These are phyloP conservation scores for Apostichopus leukothele DNA, from an alignment of 53 echinoderm and acorn worm species.

Conservation along the genomic window DNA sequence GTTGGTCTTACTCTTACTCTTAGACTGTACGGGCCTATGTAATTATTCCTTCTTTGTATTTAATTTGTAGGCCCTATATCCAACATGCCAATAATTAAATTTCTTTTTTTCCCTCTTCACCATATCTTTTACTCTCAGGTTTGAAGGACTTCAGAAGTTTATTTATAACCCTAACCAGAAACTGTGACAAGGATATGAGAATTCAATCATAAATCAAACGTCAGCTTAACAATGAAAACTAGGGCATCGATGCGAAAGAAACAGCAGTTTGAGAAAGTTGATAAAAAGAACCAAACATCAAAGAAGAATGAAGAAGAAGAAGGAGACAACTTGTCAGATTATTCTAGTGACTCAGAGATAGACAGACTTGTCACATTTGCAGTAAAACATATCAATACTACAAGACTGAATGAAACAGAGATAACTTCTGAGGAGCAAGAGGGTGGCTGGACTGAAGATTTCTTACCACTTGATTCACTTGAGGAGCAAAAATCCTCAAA, in stretches of 20 bases:
- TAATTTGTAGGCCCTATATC: no score
- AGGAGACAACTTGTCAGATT: background rate
- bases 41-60: no score
- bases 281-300: background rate
- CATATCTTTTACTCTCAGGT: no score
- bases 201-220: background rate
- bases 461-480: background rate
- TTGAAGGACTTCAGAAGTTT: no score
- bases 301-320: background rate
- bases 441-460: background rate
- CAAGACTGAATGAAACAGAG: background rate
- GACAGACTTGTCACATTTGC: constrained; percentile 5
- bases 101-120: no score
- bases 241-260: background rate
- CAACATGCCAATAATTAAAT: no score
- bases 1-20: no score
- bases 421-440: background rate
- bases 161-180: no score
- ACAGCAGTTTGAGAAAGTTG: background rate
- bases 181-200: no score
- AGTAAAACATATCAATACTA: constrained; percentile 6
- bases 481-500: background rate
- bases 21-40: no score
- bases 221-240: background rate
- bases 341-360: constrained; percentile 3